These are phyloP conservation scores for Apamea anceps DNA, from an alignment of 2,888 invertebrate genomes.

Conservation along the genomic window DNA sequence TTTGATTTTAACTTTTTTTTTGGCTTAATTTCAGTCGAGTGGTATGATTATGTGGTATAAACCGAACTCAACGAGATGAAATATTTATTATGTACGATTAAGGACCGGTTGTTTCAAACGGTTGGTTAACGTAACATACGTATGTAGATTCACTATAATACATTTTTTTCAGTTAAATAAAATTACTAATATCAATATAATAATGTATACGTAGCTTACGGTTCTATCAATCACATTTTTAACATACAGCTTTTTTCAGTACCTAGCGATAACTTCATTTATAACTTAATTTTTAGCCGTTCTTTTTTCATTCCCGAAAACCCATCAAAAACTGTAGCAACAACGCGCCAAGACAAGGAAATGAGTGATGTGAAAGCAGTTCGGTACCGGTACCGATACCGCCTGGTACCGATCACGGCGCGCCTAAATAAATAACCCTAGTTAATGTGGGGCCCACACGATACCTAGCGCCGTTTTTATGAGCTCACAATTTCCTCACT, in stretches of 20 bases:
- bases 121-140: no score
- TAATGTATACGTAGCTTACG: neutral
- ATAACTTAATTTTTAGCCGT: constrained; percentile 6
- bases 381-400: constrained; percentile 70
- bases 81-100: neutral
- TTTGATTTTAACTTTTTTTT: neutral
- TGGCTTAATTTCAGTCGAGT: neutral
- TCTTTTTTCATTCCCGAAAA: constrained; percentile 43
- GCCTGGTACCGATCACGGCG: constrained; percentile 73
- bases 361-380: constrained; percentile 70
- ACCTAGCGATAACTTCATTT: neutral
- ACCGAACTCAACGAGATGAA: neutral
- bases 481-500: constrained; percentile 81
- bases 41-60: neutral
- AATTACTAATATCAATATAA: neutral
- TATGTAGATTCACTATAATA: no score
- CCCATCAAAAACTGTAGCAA: constrained; percentile 51
- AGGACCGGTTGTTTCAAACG: no score
- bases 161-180: no score
- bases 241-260: neutral
- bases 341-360: constrained; percentile 67
- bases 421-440: constrained; percentile 89
- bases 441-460: constrained; percentile 85
- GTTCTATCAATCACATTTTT: neutral
- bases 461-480: constrained; percentile 80